Conservation (phyloP, 2,113 vertebrate genomes). For the Grammomys dolichurus region DNA sequence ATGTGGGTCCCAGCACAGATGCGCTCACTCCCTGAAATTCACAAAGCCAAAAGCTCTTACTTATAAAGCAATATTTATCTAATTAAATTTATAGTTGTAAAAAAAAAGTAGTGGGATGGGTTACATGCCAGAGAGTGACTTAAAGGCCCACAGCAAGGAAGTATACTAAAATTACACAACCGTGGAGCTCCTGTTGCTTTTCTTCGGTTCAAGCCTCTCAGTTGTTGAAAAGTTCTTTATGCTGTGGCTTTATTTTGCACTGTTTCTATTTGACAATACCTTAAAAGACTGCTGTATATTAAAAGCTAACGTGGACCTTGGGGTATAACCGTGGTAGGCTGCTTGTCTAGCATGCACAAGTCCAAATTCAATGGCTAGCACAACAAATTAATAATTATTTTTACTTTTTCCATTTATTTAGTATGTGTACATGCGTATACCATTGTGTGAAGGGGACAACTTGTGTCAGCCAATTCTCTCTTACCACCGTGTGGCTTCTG, state of each 20-base stretch:
- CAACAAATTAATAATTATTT: neutral
- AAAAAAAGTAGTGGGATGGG: neutral
- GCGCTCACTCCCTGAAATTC: conserved; percentile 92
- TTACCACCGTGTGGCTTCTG: neutral
- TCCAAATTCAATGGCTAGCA: neutral
- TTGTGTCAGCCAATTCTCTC: neutral
- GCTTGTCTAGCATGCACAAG: no score
- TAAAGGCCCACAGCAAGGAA: neutral
- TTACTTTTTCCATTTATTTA: neutral
- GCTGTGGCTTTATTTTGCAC: neutral
- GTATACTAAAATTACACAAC: neutral
- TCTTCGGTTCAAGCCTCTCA: neutral
- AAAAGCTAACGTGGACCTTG: neutral
- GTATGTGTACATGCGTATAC: neutral
- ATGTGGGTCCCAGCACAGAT: conserved; percentile 94
- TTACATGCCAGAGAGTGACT: neutral
- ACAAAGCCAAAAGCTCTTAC: conserved; percentile 54
- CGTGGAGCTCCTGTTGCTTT: neutral
- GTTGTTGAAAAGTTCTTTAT: neutral
- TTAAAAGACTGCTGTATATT: neutral
- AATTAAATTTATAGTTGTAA: neutral
- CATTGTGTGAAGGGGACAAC: neutral
- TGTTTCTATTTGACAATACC: neutral
- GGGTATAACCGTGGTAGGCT: neutral
- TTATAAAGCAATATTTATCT: neutral